Percentiles rank a stretch among this genome's conserved stretches.
These are phyloP conservation scores for Holacanthus passer DNA, from an alignment of 2,113 vertebrate species.

Conservation along the genomic window DNA sequence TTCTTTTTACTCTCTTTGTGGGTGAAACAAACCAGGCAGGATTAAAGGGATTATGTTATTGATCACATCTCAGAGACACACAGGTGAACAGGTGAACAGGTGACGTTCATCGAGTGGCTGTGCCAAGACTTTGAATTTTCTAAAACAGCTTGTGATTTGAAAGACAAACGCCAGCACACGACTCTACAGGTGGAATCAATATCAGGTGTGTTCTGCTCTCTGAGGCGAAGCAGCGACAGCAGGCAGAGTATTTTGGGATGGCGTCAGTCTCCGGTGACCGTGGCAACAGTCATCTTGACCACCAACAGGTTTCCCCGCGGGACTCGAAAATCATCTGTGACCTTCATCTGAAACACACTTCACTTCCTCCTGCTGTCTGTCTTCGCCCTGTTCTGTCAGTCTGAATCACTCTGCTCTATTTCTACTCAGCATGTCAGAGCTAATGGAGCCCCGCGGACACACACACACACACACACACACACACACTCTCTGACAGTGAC, in stretches of 20 bases:
- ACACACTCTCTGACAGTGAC: conserved; percentile 20
- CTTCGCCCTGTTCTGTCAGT: conserved; percentile 51
- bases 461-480: neutral
- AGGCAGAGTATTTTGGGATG: conserved; percentile 46
- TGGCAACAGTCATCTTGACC: conserved; percentile 15
- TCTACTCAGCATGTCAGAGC: conserved; percentile 47
- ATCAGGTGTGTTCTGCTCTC: too few species aligned
- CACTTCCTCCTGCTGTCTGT: conserved; percentile 51
- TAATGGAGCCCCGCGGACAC: conserved; percentile 43
- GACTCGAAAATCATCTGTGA: conserved; percentile 34
- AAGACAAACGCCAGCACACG: too few species aligned
- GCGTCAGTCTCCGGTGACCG: conserved; percentile 15
- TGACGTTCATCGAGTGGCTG: too few species aligned
- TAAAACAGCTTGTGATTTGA: too few species aligned
- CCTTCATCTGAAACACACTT: conserved; percentile 48
- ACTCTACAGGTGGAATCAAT: neutral
- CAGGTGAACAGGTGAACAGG: too few species aligned
- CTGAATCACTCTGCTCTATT: conserved; percentile 53
- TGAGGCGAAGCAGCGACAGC: neutral
- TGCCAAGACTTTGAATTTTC: too few species aligned
- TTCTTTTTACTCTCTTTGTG: too few species aligned
- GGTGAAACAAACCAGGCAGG: too few species aligned
- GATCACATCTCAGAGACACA: too few species aligned
- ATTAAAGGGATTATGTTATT: too few species aligned
- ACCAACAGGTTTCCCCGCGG: conserved; percentile 28